Evolutionary conservation across 2,113 vertebrate genomes (phyloP), one percentile per base, ranked within the genome.

Genomic region (Platichthys flesus): DNA sequence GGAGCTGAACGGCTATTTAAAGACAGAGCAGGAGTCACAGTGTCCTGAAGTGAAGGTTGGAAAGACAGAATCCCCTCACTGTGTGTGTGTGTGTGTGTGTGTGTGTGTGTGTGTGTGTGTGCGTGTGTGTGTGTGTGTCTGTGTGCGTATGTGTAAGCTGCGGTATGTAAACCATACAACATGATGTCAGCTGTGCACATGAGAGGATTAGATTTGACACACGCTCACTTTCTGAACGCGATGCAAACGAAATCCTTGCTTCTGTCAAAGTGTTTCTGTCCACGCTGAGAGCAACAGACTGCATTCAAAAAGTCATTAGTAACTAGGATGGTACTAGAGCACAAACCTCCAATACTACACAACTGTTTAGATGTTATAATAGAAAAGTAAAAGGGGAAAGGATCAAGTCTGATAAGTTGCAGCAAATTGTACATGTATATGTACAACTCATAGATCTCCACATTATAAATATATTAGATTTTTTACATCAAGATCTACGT

Each of bases 1-100:
- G 85, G 87, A 86, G 82, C 67, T 40, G 35, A 63, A 70, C 55
- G 68, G 79, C 87, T 90, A 89, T 90, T 89, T 89, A 87, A 86
- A 90, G 83, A 84, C 47, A 52, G 65, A 78, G 88, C 47, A 56
- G 65, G 75, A 90, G 89, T 88, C 84, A 71, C 79, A 20, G 15
- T 55, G 81, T 88, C 83, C 81, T 78, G 62, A 69, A 74, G 54
- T 85, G 76, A 87, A 84, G 85, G 83, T 85, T 82, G 67, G 76
- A 84, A 51, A 0, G 61, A 76, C 37, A 52, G 40, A 81, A 24
- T 63, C 35, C 74, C 37, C 77, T 68, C 28, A 37, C 31, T 24
- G 67, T 56, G 55, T 28, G 24, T 15, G 15, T 18, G 2, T 16
- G 4, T 18, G 47, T 18, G 47, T 51, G 16, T 51, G 47, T 51